Evolutionary conservation across 2,797 vertebrate species (phyloP).

Genomic region (Etheostoma perlongum): DNA sequence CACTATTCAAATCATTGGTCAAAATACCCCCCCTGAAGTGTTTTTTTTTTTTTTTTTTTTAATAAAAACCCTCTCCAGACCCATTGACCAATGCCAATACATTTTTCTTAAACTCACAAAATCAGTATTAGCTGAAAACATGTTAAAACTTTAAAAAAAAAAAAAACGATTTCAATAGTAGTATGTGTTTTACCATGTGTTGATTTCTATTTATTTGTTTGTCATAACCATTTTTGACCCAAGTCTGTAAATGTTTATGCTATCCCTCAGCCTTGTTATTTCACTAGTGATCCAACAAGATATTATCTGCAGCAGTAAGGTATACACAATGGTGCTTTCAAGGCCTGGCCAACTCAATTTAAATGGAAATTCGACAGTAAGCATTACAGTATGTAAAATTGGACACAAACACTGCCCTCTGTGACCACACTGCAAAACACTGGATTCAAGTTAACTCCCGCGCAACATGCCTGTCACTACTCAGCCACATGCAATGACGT

Average conservation of each 20-base stretch:
- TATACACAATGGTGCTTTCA: not conserved
- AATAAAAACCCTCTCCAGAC: too few species aligned
- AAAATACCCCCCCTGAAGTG: not conserved
- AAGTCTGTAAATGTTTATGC: not conserved
- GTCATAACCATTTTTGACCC: not conserved
- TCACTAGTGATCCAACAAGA: conserved; percentile 6
- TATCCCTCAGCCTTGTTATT: not conserved
- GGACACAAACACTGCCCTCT: conserved; percentile 69
- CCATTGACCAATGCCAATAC: not conserved
- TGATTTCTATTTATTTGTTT: not conserved
- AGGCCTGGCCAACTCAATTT: conserved; percentile 12
- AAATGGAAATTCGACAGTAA: not conserved
- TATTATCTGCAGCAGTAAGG: conserved; percentile 2
- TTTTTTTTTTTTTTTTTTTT: too few species aligned
- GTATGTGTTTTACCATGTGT: not conserved
- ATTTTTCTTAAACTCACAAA: not conserved
- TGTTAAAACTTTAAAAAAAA: not conserved
- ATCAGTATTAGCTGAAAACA: not conserved
- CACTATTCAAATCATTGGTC: not conserved
- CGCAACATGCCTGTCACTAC: conserved; percentile 65
- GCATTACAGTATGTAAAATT: not conserved
- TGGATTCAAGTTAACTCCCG: conserved; percentile 78
- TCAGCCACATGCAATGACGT: conserved; percentile 51
- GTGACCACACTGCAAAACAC: conserved; percentile 35
- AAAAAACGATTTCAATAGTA: not conserved